A percentile compares a stretch with the other conserved stretches of the same genome.
Evolutionary conservation across 1,140 invertebrate genomes (phyloP).

Genomic region (Yoshiicerus persimilis): DNA sequence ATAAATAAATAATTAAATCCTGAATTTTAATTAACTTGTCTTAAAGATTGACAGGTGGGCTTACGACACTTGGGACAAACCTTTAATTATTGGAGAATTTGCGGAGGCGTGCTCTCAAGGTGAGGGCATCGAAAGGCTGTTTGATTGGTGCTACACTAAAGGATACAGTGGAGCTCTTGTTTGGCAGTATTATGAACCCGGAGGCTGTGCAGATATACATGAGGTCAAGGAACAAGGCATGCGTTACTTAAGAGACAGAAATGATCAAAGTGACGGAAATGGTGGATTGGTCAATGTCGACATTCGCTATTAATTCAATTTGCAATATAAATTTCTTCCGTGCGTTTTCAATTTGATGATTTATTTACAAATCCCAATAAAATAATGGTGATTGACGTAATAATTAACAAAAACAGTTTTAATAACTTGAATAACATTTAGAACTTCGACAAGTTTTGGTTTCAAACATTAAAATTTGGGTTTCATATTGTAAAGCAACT

Average conservation of each 20-base stretch:
- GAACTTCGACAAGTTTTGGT: no score
- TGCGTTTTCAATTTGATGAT: no score
- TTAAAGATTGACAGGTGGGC: constrained; percentile 50
- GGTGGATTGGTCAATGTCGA: neutral
- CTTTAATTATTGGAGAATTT: constrained; percentile 56
- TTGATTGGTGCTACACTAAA: constrained; percentile 52
- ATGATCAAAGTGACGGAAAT: neutral
- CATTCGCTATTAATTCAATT: neutral
- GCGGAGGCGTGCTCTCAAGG: constrained; percentile 50
- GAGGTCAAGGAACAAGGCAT: constrained; percentile 50
- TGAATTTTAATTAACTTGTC: constrained; percentile 46
- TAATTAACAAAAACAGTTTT: no score
- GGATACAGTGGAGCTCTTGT: constrained; percentile 54
- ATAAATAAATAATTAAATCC: no score
- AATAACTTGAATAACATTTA: no score
- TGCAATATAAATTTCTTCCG: no score
- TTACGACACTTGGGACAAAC: constrained; percentile 52
- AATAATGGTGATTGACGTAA: no score
- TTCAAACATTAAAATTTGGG: no score
- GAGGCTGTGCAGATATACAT: constrained; percentile 50
- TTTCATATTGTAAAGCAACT: no score
- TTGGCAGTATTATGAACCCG: constrained; percentile 53
- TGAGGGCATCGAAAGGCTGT: constrained; percentile 51
- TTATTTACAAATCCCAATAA: no score
- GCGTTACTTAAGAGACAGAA: neutral